These are phyloP conservation scores for Myiotriccus ornatus DNA, from an alignment of 2,797 vertebrate species.

Conservation along the genomic window DNA sequence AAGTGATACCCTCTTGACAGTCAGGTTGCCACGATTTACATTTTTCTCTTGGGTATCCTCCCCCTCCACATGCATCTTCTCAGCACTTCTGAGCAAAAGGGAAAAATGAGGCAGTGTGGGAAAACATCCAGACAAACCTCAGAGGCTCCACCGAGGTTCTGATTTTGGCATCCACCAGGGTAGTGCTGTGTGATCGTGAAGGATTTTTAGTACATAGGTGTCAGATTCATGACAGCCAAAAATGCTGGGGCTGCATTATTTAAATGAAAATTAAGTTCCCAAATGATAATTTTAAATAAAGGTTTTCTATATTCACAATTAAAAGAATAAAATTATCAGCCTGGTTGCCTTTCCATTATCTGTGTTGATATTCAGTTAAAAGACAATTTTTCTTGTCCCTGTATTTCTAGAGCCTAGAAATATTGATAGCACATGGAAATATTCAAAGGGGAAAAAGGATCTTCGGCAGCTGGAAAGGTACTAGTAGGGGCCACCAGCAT, in stretches of 20 bases:
- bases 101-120: background rate
- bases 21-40: conserved; percentile 35
- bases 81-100: conserved; percentile 11
- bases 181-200: background rate
- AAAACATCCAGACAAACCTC: conserved; percentile 32
- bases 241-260: background rate
- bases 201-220: background rate
- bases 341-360: background rate
- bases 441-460: background rate
- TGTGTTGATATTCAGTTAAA: background rate
- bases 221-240: background rate
- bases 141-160: background rate
- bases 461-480: background rate
- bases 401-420: background rate
- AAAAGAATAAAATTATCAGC: background rate
- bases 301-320: background rate
- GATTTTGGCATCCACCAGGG: background rate
- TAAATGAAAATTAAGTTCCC: background rate
- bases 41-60: conserved; percentile 3
- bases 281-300: background rate
- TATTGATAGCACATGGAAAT: background rate
- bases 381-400: background rate
- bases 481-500: background rate
- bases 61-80: conserved; percentile 5
- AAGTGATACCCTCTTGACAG: conserved; percentile 51